A percentile compares a stretch with the other conserved stretches of the same genome.
Evolutionary conservation across 2,797 vertebrate species (phyloP).

Genomic region (Spheniscus humboldti): DNA sequence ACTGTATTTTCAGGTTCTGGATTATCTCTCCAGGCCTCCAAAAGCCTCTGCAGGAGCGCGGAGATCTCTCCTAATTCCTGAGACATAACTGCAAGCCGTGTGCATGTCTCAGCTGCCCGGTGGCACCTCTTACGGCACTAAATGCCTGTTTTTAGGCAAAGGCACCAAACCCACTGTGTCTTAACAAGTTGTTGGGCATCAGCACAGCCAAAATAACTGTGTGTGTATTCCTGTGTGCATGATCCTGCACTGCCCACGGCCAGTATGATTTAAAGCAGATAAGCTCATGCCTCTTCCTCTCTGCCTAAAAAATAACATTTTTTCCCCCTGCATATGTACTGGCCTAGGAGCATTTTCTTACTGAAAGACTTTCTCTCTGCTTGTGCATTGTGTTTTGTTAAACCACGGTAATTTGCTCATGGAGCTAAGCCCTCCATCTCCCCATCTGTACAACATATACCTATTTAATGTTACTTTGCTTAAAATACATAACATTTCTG

Average conservation of each 20-base stretch:
- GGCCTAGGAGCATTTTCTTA: neutral
- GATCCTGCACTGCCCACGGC: neutral
- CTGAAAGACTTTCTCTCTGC: neutral
- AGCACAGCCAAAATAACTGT: neutral
- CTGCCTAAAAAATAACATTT: neutral
- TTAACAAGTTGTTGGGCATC: neutral
- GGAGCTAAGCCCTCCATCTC: neutral
- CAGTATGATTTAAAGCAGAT: neutral
- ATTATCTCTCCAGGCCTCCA: neutral
- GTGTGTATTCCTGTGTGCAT: neutral
- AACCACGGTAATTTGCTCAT: neutral
- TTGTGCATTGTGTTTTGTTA: neutral
- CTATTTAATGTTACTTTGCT: neutral
- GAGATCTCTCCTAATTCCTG: neutral
- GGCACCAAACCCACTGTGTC: neutral
- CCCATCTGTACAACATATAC: neutral
- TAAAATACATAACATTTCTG: neutral
- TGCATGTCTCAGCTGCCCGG: neutral
- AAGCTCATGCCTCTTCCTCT: neutral
- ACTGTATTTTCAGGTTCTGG: neutral
- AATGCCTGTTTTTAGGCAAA: neutral
- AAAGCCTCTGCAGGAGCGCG: neutral
- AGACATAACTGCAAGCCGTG: rapidly evolving
- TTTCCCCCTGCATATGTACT: neutral
- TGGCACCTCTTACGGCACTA: neutral